Conservation (phyloP, 2,888 invertebrate species). For the Julus scanicus region DNA sequence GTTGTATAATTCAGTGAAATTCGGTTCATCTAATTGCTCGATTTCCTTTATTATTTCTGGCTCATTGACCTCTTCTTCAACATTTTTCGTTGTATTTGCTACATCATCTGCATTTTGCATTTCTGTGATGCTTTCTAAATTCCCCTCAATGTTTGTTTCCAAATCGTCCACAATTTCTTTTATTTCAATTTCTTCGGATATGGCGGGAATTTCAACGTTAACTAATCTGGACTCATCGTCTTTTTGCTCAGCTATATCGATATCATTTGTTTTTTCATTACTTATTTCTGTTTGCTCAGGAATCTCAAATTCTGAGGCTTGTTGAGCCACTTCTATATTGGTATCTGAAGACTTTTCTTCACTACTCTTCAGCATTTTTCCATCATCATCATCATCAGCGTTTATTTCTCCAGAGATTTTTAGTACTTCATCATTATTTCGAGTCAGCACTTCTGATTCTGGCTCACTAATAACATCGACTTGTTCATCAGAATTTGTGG, state of each 20-base stretch:
- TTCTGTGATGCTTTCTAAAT: not conserved
- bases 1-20: slow-evolving; percentile 7
- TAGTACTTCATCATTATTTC: not conserved
- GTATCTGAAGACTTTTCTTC: not conserved
- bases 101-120: not conserved
- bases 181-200: not conserved
- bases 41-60: slow-evolving; percentile 37
- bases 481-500: not conserved
- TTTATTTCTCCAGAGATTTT: not conserved
- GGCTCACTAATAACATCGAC: not conserved
- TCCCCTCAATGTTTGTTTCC: not conserved
- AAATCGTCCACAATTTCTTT: not conserved
- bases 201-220: not conserved
- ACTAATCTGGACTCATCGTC: not conserved
- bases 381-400: not conserved
- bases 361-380: not conserved
- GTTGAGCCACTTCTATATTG: not conserved
- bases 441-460: not conserved
- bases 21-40: slow-evolving; percentile 27
- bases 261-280: not conserved
- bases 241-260: not conserved
- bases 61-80: slow-evolving; percentile 4
- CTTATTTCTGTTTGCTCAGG: not conserved
- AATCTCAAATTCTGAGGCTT: not conserved
- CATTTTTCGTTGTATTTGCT: not conserved